Evolutionary conservation across 2,113 vertebrate genomes (phyloP).

Genomic region (human): DNA sequence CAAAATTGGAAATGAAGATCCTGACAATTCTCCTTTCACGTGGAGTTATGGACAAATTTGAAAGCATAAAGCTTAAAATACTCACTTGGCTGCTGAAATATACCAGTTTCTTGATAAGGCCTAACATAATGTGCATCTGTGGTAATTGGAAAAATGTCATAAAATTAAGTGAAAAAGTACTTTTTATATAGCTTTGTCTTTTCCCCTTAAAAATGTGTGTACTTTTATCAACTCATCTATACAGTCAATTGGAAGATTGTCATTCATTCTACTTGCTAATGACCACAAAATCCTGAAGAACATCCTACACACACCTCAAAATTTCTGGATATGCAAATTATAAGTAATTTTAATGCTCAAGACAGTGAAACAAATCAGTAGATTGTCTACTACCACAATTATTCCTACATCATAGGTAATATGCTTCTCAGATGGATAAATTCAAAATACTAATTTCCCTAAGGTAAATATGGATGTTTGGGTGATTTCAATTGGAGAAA

Average conservation of each 20-base stretch:
- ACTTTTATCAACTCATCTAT: slow-evolving; percentile 15
- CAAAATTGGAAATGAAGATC: slow-evolving; percentile 37
- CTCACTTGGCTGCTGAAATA: background rate
- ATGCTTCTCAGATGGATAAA: background rate
- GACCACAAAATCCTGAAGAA: slow-evolving; percentile 21
- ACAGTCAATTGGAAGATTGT: background rate
- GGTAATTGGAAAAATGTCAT: background rate
- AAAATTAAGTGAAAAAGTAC: background rate
- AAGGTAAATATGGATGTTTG: slow-evolving; percentile 31
- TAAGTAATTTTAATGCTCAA: slow-evolving; percentile 53
- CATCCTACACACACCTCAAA: background rate
- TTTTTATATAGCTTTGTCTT: background rate
- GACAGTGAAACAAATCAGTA: slow-evolving; percentile 41
- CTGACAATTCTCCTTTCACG: slow-evolving; percentile 18
- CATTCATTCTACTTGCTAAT: slow-evolving; percentile 39
- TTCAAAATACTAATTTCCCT: slow-evolving; percentile 53
- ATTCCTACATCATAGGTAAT: slow-evolving; percentile 35
- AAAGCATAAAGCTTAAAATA: slow-evolving; percentile 36
- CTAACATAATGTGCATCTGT: background rate
- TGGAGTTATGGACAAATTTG: background rate
- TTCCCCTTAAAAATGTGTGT: background rate
- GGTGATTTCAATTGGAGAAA: slow-evolving; percentile 9
- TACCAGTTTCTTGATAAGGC: background rate
- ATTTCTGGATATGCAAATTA: slow-evolving; percentile 49
- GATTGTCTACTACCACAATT: slow-evolving; percentile 34